Base-by-base conservation (phyloP, 2,113 vertebrate genomes). In the Bothrops jararaca region DNA sequence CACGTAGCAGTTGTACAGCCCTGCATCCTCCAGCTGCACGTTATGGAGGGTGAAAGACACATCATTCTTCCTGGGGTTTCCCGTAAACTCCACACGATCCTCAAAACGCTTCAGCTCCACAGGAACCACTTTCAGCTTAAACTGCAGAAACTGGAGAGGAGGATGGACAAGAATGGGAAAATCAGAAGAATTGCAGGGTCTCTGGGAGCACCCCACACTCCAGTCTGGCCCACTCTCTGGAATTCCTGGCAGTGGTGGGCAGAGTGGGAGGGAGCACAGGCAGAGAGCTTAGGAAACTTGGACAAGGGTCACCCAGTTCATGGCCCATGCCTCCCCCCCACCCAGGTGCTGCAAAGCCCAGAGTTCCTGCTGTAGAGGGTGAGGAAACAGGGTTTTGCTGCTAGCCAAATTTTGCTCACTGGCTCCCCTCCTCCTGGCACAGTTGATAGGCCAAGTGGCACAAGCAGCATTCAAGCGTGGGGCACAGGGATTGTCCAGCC, bases 31-130 rank as follows among this genome's bases (percentile, higher is more conserved):
- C 56, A 98, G 92, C 97, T 99, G 98, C 64, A 99, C 98, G 0
- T 99, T 97, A 3, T 96, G 98, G 89, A 99, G 98, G 0, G 98
- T 99, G 97, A 99, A 98, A 0, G 99, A 98, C 91, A 99, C 97
- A 0, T 99, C 99, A 0, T 99, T 98, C 95, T 99, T 99, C 69
- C 98, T 98, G 93, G 98, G 98, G 97, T 99, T 99, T 52, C 99
- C 99, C 0, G 97, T 97, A 97, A 99, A 99, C 96, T 96, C 97
- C 91, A 99, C 98, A 0, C 99, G 98, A 4, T 98, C 98, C 92
- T 97, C 98, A 22, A 99, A 99, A 22, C 96, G 98, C 0, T 98
- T 98, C 9, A 98, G 96, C 88, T 97, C 98, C 95, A 98, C 93
- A 74, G 98, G 97, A 74, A 98, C 97, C 96, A 99, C 98, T 96